Evolutionary conservation across 2,113 vertebrate genomes (phyloP), one percentile per base, ranked within the genome.

Genomic region (Passerina amoena): DNA sequence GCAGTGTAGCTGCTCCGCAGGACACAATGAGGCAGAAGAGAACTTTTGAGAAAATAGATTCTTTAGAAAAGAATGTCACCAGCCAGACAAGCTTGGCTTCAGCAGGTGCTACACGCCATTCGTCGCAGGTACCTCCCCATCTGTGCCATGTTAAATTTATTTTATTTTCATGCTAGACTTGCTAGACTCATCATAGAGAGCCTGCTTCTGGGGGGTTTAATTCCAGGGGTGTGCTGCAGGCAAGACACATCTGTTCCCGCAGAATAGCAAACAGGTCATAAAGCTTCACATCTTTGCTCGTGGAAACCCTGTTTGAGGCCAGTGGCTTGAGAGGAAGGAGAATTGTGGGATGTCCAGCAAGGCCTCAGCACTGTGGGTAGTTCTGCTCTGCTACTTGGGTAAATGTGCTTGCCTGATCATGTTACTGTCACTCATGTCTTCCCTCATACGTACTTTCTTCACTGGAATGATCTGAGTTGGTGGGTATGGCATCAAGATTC

Each of bases 1-100:
- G 70, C 3, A 97, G 96, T 33, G 59, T 54, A 30, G 51, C 87
- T 42, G 61, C 80, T 14, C 93, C 91, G 2, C 97, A 97, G 73
- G 98, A 99, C 48, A 95, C 97, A 44, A 93, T 98, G 47, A 97
- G 99, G 42, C 98, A 99, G 96, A 99, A 99, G 94, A 98, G 99
- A 92, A 98, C 99, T 28, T 99, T 98, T 93, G 99, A 99, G 94
- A 99, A 99, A 95, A 98, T 99, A 94, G 98, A 99, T 97, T 99
- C 98, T 65, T 96, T 99, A 96, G 99, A 99, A 96, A 98, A 98
- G 97, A 98, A 97, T 1, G 66, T 98, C 78, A 98, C 97, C n/a
- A 98, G 98, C 88, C 98, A 98, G 93, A 97, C 95, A 61, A 98
- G 98, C 82, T 95, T 98, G 86, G 97, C 98, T 54, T 98, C 98